These are phyloP conservation scores for Gryon sp. DNA, from an alignment of 1,140 invertebrate species.

Conservation along the genomic window DNA sequence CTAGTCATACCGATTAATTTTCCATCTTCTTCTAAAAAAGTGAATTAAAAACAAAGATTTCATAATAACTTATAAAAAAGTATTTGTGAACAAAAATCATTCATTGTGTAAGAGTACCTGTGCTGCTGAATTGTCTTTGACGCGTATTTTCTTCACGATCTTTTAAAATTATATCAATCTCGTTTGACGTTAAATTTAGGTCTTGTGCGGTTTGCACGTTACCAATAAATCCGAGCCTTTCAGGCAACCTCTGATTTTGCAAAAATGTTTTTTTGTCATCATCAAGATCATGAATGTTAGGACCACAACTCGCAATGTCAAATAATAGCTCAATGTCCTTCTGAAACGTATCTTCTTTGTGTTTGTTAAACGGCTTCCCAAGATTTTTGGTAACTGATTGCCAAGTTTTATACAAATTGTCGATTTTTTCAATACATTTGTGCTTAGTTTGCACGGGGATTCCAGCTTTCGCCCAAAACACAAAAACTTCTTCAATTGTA, in stretches of 20 bases:
- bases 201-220: constrained; percentile 9
- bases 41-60: background rate
- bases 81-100: too few species aligned
- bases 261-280: constrained; percentile 3
- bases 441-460: constrained; percentile 4
- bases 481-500: background rate
- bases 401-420: constrained; percentile 12
- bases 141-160: background rate
- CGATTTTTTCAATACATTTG: constrained; percentile 20
- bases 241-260: constrained; percentile 5
- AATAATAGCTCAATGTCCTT: background rate
- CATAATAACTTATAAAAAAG: background rate
- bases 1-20: background rate
- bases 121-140: background rate
- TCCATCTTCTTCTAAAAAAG: background rate
- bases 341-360: constrained; percentile 3
- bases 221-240: constrained; percentile 19
- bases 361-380: background rate
- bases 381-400: constrained; percentile 9
- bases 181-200: background rate
- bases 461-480: constrained; percentile 12
- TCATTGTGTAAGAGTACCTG: too few species aligned
- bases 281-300: background rate
- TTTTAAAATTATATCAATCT: constrained; percentile 8
- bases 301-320: constrained; percentile 3